Base-by-base conservation (phyloP, 2,797 vertebrate species). In the Delichon dasypus region DNA sequence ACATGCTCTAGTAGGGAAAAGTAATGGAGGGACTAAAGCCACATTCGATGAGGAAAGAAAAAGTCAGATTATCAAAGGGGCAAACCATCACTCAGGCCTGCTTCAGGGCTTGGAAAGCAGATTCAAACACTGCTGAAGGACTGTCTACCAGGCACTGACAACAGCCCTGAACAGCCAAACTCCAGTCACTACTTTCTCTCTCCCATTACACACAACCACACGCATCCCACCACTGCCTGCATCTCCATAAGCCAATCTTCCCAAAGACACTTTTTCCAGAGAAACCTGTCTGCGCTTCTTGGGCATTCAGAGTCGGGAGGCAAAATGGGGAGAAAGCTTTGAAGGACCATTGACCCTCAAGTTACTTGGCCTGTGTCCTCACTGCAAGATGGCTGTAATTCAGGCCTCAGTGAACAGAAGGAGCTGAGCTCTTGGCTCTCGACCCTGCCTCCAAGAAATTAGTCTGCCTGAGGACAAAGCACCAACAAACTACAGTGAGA, bases 231-330 rank as follows among this genome's bases (percentile, higher is more conserved):
- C 36, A 29, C 57, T 75, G 70, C 48, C 67, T 71, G 53, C 0
- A 0, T 7, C 53, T 92, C 54, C 2, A 0, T 4, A 58, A 65
- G 9, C 25, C 0, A 0, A 78, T 36, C 36, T 81, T 85, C 88
- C 47, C 80, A 67, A 86, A 84, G 60, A 38, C 2, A 18, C 7
- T 60, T 81, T 54, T 64, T 36, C 58, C 73, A 60, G 57, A 86
- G 44, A 81, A 86, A 48, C 29, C 21, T n/a, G 18, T 17, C 62
- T 75, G 19, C 2, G 1, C 36, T 78, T 70, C 77, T 40, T n/a
- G 30, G 61, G 10, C 30, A 40, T 29, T 72, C 58, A 40, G 70
- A 45, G 27, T 0, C 76, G 32, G 23, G 15, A 91, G 51, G 29
- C 67, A 74, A 73, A 85, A 53, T 0, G 30, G 26, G 25, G 8